Percentiles rank a stretch among this genome's conserved stretches.
phyloP scores from a whole-genome alignment of 2,113 vertebrate species.

The Zootoca vivipara region DNA sequence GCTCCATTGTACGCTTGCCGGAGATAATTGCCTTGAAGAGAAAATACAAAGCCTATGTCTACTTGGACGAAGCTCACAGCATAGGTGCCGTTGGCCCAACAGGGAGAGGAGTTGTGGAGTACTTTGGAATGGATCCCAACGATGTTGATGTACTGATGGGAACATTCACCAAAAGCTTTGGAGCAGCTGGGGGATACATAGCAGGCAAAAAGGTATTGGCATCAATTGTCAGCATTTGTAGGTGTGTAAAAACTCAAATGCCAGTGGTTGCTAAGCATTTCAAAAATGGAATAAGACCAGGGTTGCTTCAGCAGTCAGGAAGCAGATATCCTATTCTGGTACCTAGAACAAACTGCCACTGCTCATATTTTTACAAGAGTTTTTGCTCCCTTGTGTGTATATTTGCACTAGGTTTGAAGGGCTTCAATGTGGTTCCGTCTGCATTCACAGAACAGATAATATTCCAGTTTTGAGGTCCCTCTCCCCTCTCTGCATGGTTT shows the following conservation, averaged over 20 bases:
- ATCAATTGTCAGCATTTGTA: background rate
- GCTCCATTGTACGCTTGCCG: slow-evolving; percentile 86
- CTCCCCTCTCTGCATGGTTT: background rate
- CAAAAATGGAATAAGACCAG: background rate
- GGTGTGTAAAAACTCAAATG: background rate
- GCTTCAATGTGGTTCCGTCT: background rate
- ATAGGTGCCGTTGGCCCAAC: slow-evolving; percentile 85
- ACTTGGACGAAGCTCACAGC: slow-evolving; percentile 94
- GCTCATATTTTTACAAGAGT: background rate
- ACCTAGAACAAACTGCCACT: background rate
- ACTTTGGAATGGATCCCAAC: slow-evolving; percentile 80
- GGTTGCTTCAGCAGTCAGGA: background rate
- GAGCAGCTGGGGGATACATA: slow-evolving; percentile 89
- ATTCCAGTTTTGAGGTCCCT: background rate
- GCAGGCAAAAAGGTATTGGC: slow-evolving; percentile 88
- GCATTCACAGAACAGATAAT: background rate
- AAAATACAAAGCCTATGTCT: slow-evolving; percentile 94
- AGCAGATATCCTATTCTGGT: background rate
- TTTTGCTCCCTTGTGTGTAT: background rate
- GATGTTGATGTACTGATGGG: slow-evolving; percentile 93
- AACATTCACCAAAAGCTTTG: slow-evolving; percentile 95
- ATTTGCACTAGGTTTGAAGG: background rate
- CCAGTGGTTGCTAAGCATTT: background rate
- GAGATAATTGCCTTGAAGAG: slow-evolving; percentile 91
- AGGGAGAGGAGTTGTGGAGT: slow-evolving; percentile 87